Percentiles rank a stretch among this genome's conserved stretches.
Conservation (phyloP, 1,140 invertebrate genomes). For the Propsilocerus akamusi region DNA sequence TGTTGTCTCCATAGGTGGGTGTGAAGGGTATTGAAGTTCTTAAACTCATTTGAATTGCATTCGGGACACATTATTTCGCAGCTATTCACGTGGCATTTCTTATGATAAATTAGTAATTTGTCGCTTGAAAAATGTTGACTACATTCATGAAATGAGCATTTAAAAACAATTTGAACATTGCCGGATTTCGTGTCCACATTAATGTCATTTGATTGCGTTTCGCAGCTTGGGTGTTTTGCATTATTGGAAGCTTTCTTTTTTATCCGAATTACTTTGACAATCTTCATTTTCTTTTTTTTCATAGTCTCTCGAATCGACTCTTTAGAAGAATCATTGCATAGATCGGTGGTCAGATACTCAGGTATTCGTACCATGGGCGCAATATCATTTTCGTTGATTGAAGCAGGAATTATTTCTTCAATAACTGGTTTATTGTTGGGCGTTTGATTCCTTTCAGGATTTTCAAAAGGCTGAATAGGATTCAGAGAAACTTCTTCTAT, state of each 20-base stretch:
- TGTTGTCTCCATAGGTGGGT: conserved; percentile 37
- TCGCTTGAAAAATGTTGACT: neutral
- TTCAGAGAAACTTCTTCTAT: neutral
- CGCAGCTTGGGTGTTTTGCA: neutral
- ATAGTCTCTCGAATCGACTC: neutral
- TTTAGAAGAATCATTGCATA: too few species aligned
- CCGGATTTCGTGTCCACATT: too few species aligned
- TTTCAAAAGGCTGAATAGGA: neutral
- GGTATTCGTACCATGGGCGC: neutral
- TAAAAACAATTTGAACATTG: neutral
- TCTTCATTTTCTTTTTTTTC: neutral
- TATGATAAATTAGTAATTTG: neutral
- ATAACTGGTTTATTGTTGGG: neutral
- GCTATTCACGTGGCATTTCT: neutral
- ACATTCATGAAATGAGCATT: neutral
- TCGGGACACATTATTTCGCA: conserved; percentile 28
- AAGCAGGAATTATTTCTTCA: neutral
- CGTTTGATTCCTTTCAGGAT: neutral
- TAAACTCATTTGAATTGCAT: conserved; percentile 22
- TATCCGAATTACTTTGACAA: neutral
- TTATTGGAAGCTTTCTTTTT: conserved; percentile 19
- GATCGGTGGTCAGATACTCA: neutral
- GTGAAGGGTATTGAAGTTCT: conserved; percentile 28
- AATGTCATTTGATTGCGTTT: too few species aligned
- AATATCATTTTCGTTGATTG: neutral